Evolutionary conservation across 2,888 invertebrate species (phyloP).

Genomic region (Onchidella celtica): DNA sequence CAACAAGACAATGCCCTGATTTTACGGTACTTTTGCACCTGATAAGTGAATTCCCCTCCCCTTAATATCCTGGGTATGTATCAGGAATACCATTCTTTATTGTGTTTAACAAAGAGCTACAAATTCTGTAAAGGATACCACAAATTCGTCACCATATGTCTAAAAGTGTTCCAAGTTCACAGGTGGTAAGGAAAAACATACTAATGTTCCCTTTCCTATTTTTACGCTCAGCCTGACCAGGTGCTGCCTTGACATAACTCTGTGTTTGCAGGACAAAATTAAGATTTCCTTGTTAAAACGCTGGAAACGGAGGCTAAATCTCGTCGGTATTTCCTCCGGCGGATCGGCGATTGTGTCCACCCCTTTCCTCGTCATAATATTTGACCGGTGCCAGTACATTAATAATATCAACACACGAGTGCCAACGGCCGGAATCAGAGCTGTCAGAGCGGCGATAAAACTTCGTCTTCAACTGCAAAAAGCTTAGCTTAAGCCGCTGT

Average conservation of each 20-base stretch:
- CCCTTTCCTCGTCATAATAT: constrained; percentile 14
- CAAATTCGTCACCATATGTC: no score
- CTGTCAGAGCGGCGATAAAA: constrained; percentile 10
- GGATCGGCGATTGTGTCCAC: neutral
- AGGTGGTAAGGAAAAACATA: no score
- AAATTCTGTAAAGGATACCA: no score
- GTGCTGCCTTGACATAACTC: neutral
- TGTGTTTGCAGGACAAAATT: neutral
- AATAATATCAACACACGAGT: constrained; percentile 26
- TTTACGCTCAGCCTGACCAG: no score
- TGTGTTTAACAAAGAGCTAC: no score
- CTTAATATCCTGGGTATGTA: no score
- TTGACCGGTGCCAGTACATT: constrained; percentile 24
- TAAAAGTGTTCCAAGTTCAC: no score
- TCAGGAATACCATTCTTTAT: no score
- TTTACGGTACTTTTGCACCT: no score
- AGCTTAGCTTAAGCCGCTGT: neutral
- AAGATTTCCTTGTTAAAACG: neutral
- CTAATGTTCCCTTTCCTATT: no score
- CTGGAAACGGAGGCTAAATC: neutral
- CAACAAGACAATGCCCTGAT: no score
- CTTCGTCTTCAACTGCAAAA: neutral
- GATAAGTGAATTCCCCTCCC: no score
- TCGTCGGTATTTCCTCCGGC: neutral
- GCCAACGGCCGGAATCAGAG: constrained; percentile 14